Evolutionary conservation across 2,113 vertebrate species (phyloP).

Genomic region (Oceanites oceanicus): DNA sequence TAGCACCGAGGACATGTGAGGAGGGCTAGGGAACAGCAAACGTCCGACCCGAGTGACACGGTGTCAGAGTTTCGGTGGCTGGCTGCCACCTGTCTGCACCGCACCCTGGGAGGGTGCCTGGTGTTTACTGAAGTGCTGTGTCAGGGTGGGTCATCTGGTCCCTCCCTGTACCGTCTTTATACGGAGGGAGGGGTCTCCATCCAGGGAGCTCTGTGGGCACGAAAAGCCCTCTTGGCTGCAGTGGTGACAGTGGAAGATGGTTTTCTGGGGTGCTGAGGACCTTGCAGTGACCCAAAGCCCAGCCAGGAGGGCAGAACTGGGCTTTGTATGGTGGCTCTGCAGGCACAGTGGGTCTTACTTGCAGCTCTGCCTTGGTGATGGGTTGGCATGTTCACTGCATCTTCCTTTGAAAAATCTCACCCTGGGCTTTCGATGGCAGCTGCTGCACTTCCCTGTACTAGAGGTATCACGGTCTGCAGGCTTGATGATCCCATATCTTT

Average conservation of each 20-base stretch:
- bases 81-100: background rate
- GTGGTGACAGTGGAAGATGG: no score
- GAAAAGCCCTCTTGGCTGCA: background rate
- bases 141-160: background rate
- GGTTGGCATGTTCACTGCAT: background rate
- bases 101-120: accelerated
- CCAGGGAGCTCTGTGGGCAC: background rate
- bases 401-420: background rate
- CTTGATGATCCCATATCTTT: background rate
- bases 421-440: background rate
- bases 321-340: background rate
- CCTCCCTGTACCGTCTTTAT: accelerated
- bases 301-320: background rate
- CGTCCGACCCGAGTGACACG: background rate
- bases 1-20: accelerated
- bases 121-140: background rate
- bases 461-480: background rate
- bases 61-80: background rate
- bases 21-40: background rate
- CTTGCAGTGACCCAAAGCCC: background rate
- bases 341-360: background rate
- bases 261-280: background rate
- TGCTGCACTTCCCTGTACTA: background rate
- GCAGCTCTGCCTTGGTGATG: background rate
- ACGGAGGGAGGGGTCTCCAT: background rate